Percentiles rank a stretch among this genome's conserved stretches.
phyloP scores from a whole-genome alignment of 1,140 invertebrate species.

The Cryptotermes secundus region DNA sequence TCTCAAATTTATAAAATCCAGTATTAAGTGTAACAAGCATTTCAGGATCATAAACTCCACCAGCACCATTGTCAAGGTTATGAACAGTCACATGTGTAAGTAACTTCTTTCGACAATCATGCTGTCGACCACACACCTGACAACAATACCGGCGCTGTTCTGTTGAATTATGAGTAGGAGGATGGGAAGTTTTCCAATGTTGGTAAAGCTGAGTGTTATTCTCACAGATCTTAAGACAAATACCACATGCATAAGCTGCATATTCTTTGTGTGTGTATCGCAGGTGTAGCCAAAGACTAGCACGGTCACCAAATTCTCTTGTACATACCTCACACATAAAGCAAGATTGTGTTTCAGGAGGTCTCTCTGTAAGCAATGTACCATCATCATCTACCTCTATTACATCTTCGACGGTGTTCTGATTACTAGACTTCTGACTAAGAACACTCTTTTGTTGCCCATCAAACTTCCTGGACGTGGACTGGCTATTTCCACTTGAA shows the following conservation, averaged over 20 bases:
- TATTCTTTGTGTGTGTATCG: slow-evolving; percentile 56
- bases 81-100: slow-evolving; percentile 60
- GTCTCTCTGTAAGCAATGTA: background rate
- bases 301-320: slow-evolving; percentile 54
- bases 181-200: slow-evolving; percentile 50
- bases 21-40: slow-evolving; percentile 25
- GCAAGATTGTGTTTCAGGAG: background rate
- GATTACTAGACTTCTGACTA: background rate
- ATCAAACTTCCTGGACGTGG: background rate
- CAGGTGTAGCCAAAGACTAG: slow-evolving; percentile 58
- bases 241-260: slow-evolving; percentile 57
- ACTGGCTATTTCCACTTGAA: background rate
- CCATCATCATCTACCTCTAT: background rate
- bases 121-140: slow-evolving; percentile 59
- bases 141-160: slow-evolving; percentile 48
- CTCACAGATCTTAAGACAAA: slow-evolving; percentile 57
- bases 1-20: slow-evolving; percentile 44
- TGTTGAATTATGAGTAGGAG: slow-evolving; percentile 40
- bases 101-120: slow-evolving; percentile 58
- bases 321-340: slow-evolving; percentile 56
- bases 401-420: background rate
- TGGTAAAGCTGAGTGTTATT: slow-evolving; percentile 52
- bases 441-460: background rate
- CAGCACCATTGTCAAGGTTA: slow-evolving; percentile 40
- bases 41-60: slow-evolving; percentile 30